Conservation (phyloP, 2,888 invertebrate species). For the Stenolophus ochropezus region DNA sequence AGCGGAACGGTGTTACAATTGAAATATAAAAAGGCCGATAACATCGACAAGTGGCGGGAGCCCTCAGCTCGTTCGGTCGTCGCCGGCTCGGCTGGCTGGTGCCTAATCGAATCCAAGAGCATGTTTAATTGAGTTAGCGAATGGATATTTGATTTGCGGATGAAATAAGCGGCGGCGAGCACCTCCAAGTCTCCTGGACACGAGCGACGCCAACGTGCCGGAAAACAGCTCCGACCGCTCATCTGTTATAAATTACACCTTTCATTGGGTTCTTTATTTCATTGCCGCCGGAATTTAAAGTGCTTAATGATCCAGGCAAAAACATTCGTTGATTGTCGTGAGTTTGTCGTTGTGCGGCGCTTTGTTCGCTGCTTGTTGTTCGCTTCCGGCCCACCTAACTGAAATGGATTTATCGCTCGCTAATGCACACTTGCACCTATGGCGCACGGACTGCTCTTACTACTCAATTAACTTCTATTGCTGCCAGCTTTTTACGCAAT, state of each 20-base stretch:
- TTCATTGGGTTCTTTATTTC: slow-evolving; percentile 72
- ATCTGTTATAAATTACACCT: slow-evolving; percentile 72
- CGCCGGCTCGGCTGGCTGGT: slow-evolving; percentile 57
- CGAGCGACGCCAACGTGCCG: slow-evolving; percentile 62
- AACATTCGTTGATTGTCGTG: slow-evolving; percentile 58
- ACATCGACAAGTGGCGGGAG: neutral
- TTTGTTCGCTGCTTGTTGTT: neutral
- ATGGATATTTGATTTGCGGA: slow-evolving; percentile 68
- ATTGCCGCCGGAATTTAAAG: slow-evolving; percentile 69
- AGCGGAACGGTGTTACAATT: neutral
- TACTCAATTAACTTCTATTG: slow-evolving; percentile 15
- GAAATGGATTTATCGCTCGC: slow-evolving; percentile 28
- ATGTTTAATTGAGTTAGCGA: slow-evolving; percentile 69
- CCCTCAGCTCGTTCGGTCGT: neutral
- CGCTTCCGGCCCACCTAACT: slow-evolving; percentile 25
- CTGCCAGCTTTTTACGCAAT: neutral
- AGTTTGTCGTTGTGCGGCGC: slow-evolving; percentile 22
- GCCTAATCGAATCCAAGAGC: slow-evolving; percentile 68
- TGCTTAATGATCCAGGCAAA: slow-evolving; percentile 69
- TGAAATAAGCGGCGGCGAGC: slow-evolving; percentile 66
- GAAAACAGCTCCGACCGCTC: slow-evolving; percentile 66
- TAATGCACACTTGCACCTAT: slow-evolving; percentile 24
- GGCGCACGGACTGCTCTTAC: neutral
- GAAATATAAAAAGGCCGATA: neutral
- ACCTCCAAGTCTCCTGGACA: slow-evolving; percentile 44